Conservation (phyloP, 2,113 vertebrate genomes). For the Colistium nudipinnis region DNA sequence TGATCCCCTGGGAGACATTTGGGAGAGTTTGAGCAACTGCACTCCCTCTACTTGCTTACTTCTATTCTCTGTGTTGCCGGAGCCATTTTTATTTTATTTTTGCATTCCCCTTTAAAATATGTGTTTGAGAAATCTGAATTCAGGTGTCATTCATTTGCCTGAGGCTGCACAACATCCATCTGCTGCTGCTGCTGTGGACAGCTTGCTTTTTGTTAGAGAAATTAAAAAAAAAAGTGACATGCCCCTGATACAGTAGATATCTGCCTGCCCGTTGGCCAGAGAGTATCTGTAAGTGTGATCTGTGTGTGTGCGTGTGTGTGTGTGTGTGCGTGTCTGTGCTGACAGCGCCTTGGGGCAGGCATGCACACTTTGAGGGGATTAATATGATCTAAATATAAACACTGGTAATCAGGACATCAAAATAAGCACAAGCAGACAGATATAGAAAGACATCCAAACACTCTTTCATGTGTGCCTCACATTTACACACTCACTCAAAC, state of each 20-base stretch:
- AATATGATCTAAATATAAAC: conserved; percentile 68
- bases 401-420: conserved; percentile 67
- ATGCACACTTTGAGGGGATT: conserved; percentile 51
- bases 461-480: conserved; percentile 20
- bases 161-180: no score
- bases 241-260: not conserved
- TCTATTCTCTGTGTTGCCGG: no score
- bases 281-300: not conserved
- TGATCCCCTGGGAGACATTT: no score
- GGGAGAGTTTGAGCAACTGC: no score
- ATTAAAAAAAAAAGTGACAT: not conserved
- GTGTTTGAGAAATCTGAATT: no score
- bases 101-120: no score
- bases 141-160: not conserved
- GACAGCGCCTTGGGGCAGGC: conserved; percentile 34
- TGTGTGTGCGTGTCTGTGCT: conserved; percentile 17
- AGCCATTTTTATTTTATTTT: no score
- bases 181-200: conserved; percentile 1
- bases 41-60: no score
- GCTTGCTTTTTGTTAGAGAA: conserved; percentile 23
- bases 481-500: not conserved
- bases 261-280: not conserved
- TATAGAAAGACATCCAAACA: conserved; percentile 19
- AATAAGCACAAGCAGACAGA: conserved; percentile 32
- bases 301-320: conserved; percentile 12